A percentile compares a stretch with the other conserved stretches of the same genome.
These are phyloP conservation scores for Strigamia crassipes DNA, from an alignment of 2,888 invertebrate genomes.

Conservation along the genomic window DNA sequence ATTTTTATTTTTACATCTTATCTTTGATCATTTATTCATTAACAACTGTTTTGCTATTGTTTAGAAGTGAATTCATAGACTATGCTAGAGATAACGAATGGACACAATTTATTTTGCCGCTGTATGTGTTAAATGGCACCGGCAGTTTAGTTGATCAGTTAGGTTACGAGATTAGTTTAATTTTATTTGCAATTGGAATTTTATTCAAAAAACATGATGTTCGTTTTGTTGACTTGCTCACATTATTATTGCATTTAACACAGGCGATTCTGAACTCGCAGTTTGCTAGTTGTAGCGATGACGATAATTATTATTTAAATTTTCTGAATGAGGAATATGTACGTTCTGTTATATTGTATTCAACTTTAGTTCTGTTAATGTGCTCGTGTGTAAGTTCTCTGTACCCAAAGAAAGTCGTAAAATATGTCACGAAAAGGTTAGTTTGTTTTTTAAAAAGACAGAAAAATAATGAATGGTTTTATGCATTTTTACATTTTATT, in stretches of 20 bases:
- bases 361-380: background rate
- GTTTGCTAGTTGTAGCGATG: background rate
- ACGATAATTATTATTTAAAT: background rate
- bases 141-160: background rate
- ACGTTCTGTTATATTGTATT: background rate
- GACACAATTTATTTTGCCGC: background rate
- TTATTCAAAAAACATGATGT: background rate
- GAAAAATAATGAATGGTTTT: background rate
- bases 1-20: background rate
- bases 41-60: background rate
- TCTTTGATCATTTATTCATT: background rate
- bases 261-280: background rate
- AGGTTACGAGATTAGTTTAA: background rate
- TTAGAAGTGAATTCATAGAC: background rate
- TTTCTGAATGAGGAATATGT: background rate
- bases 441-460: background rate
- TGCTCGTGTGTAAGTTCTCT: background rate
- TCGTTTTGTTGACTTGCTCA: background rate
- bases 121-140: background rate
- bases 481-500: background rate
- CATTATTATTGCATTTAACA: background rate
- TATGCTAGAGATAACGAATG: background rate
- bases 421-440: background rate
- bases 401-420: background rate
- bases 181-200: background rate